Evolutionary conservation across 2,797 vertebrate species (phyloP), one percentile per base, ranked within the genome.

Genomic region (Amblyopsis hoosieri): DNA sequence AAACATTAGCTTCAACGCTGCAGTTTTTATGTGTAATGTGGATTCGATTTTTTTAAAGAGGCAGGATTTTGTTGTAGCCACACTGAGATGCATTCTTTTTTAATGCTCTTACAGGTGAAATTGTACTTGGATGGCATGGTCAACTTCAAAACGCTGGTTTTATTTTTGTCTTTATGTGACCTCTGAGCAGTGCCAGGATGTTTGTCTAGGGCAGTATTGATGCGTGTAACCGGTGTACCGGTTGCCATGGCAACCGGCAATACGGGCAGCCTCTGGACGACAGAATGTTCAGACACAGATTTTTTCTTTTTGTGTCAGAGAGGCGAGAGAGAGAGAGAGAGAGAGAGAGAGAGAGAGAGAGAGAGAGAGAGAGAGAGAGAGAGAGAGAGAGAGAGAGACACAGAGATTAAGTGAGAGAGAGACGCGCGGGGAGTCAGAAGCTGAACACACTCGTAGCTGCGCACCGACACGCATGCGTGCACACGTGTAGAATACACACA

Each of bases 271-370:
- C 81, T 80, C 82, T 55, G 77, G 75, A 77, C 66, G 76, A 68
- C 80, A 88, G 85, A 90, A 88, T 87, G 81, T 87, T 78, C 84
- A 66, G 67, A 90, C 85, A 13, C 89, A 91, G 87, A 83, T 55
- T 29, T 90, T 92, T 90, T 84, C 71, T 81, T 89, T 87, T 83
- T 81, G 80, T 74, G 72, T 84, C 48, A 66, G 67, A 55, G 14
- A 7, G 54, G 2, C 11, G 45, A 6, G 12, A 7, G 29, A 4
- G 29, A 9, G 54, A 37, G 11, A 37, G 54, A 56, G 54, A 37
- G 54, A 37, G 54, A n/a, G 54, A 42, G 54, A 19, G 19, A 2
- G 19, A 19, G 17, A 37, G 29, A 23, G 19, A 23, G 19, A 2
- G 19, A 3, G 1, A 3, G 17, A 54, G 53, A 54, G 54, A 42